Evolutionary conservation across 2,888 invertebrate species (phyloP).

Genomic region (Stenodera caucasica): DNA sequence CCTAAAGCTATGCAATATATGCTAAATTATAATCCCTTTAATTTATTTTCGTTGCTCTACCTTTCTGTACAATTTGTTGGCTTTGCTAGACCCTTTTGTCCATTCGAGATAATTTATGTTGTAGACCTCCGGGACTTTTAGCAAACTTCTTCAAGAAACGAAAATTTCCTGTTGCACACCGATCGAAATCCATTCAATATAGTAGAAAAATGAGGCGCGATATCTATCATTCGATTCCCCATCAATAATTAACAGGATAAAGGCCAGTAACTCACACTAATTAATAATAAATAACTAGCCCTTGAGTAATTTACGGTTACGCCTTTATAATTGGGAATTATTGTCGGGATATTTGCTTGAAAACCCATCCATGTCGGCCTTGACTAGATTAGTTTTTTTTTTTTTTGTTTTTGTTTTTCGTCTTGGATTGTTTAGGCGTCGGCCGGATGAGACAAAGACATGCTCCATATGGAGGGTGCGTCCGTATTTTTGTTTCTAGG

Average conservation of each 20-base stretch:
- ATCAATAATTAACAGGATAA: not conserved
- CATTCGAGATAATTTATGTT: not conserved
- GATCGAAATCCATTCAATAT: constrained; percentile 1
- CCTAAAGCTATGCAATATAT: not conserved
- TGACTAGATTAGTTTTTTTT: not conserved
- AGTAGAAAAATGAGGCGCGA: no score
- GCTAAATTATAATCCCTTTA: not conserved
- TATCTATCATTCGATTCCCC: not conserved
- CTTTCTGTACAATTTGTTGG: no score
- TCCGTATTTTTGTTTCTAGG: not conserved
- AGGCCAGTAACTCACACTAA: no score
- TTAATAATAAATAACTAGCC: no score
- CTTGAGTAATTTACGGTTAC: no score
- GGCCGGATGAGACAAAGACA: not conserved
- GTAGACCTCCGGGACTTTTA: no score
- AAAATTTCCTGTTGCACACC: constrained; percentile 3
- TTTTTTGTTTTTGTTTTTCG: not conserved
- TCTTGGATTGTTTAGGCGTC: no score
- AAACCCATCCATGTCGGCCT: not conserved
- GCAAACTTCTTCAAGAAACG: no score
- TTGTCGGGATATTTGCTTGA: constrained; percentile 5
- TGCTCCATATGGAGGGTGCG: not conserved
- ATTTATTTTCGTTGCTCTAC: constrained; percentile 7
- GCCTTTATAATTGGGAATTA: no score
- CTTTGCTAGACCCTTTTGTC: not conserved